Evolutionary conservation across 2,113 vertebrate genomes (phyloP).

Genomic region (Columba janthina): DNA sequence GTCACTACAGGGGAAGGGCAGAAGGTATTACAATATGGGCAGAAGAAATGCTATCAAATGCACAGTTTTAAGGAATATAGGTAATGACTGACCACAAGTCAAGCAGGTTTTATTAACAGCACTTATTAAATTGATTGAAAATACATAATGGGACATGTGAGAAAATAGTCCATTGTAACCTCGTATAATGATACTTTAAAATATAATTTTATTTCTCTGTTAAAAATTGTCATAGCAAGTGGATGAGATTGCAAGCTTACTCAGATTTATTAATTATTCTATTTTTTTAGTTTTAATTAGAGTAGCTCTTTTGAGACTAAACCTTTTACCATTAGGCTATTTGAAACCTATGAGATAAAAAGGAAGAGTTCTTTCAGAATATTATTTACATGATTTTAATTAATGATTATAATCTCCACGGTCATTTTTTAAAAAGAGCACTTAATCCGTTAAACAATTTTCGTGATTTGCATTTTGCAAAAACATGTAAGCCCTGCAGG

Average conservation of each 20-base stretch:
- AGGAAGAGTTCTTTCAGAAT: conserved; percentile 72
- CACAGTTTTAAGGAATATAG: not conserved
- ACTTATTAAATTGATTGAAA: not conserved
- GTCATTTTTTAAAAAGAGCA: conserved; percentile 78
- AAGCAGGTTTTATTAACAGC: not conserved
- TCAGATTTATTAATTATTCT: conserved; percentile 73
- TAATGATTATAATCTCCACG: conserved; percentile 82
- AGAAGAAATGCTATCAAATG: not conserved
- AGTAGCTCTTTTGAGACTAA: conserved; percentile 73
- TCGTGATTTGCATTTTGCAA: conserved; percentile 79
- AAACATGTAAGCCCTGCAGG: conserved; percentile 70
- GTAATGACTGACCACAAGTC: not conserved
- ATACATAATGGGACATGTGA: not conserved
- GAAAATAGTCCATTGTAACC: not conserved
- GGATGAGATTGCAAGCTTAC: conserved; percentile 53
- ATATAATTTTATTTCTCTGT: conserved; percentile 38
- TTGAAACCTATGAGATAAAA: conserved; percentile 79
- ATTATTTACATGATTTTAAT: conserved; percentile 85
- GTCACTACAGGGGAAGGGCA: not conserved
- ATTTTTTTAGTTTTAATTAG: conserved; percentile 80
- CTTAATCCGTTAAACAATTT: conserved; percentile 78
- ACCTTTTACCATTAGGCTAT: conserved; percentile 71
- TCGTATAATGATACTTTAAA: not conserved
- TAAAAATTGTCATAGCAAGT: conserved; percentile 7
- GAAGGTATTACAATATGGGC: not conserved